Conservation (phyloP, 2,888 invertebrate species). For the Drosophila neonasuta region DNA sequence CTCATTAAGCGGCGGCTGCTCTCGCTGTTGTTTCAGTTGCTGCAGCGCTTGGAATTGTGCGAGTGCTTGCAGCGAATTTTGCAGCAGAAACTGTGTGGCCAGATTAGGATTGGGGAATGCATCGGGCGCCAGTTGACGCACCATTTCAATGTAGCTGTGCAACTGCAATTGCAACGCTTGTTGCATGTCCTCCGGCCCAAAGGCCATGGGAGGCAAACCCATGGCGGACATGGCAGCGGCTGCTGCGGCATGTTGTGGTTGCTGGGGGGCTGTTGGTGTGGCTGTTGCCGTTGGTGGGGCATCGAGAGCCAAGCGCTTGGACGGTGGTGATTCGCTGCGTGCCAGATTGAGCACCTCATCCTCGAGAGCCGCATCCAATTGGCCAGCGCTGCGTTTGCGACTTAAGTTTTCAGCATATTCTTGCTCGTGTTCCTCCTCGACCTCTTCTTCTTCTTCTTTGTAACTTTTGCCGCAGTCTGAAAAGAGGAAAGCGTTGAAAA, state of each 20-base stretch:
- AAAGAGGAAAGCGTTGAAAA: conserved; percentile 14
- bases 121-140: conserved; percentile 79
- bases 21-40: conserved; percentile 84
- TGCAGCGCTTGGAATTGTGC: conserved; percentile 92
- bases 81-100: conserved; percentile 88
- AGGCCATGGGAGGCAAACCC: conserved; percentile 54
- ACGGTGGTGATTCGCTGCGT: conserved; percentile 56
- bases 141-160: conserved; percentile 81
- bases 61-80: conserved; percentile 89
- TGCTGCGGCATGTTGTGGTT: conserved; percentile 1
- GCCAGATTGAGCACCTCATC: conserved; percentile 78
- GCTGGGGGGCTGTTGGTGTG: conserved; percentile 17
- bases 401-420: conserved; percentile 57
- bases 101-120: conserved; percentile 74
- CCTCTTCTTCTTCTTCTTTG: conserved; percentile 64
- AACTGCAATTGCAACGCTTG: conserved; percentile 81
- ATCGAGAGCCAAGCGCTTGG: conserved; percentile 60
- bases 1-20: conserved; percentile 57
- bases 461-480: conserved; percentile 78
- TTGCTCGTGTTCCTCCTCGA: conserved; percentile 15
- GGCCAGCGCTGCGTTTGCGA: conserved; percentile 68
- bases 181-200: conserved; percentile 78
- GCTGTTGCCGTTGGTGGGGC: not conserved
- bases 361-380: conserved; percentile 58
- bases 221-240: conserved; percentile 1